phyloP scores from a whole-genome alignment of 2,888 invertebrate genomes.

The Limnephilus rhombicus region DNA sequence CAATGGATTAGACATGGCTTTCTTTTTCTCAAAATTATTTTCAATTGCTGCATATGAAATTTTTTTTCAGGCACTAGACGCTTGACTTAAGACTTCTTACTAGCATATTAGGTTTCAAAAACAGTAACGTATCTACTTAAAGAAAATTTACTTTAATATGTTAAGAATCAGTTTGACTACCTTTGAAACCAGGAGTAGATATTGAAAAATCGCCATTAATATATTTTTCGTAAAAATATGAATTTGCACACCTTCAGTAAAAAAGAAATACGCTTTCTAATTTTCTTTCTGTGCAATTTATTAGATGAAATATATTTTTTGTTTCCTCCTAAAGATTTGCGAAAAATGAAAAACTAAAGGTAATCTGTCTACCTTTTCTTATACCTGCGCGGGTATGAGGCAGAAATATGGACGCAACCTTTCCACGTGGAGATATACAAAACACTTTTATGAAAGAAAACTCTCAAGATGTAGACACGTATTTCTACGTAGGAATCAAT shows the following conservation, averaged over 20 bases:
- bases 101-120: too few species aligned
- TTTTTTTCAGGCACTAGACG: too few species aligned
- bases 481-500: constrained; percentile 13
- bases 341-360: background rate
- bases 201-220: too few species aligned
- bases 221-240: too few species aligned
- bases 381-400: background rate
- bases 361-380: background rate
- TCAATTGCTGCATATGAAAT: too few species aligned
- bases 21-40: too few species aligned
- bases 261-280: background rate
- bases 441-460: background rate
- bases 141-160: too few species aligned
- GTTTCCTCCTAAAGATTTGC: background rate
- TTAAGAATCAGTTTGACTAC: too few species aligned
- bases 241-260: background rate
- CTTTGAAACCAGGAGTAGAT: too few species aligned
- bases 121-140: too few species aligned
- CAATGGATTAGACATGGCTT: too few species aligned
- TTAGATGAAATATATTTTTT: background rate
- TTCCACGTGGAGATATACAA: background rate
- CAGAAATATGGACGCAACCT: background rate
- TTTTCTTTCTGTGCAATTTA: background rate
- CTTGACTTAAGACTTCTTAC: too few species aligned
- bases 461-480: background rate